These are phyloP conservation scores for Takifugu bimaculatus DNA, from an alignment of 2,113 vertebrate species.

Conservation along the genomic window DNA sequence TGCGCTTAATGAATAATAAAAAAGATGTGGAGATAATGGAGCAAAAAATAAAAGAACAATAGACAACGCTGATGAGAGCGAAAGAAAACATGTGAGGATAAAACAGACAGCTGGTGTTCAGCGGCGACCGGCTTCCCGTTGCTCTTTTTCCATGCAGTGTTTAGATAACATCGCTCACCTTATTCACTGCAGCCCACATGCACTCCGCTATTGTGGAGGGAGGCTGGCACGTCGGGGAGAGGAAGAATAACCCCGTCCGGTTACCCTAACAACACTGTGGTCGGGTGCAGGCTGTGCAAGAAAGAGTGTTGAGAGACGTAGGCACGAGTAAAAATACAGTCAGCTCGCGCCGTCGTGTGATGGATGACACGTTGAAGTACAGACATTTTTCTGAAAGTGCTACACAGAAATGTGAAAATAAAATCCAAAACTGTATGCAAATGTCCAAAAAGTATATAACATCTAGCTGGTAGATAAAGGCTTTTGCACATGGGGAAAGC, in stretches of 20 bases:
- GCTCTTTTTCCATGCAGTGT: constrained; percentile 43
- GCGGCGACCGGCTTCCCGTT: constrained; percentile 40
- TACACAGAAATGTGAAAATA: no score
- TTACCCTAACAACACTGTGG: constrained; percentile 40
- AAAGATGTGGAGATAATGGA: constrained; percentile 42
- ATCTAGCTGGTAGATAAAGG: no score
- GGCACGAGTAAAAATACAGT: no score
- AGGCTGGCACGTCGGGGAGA: constrained; percentile 47
- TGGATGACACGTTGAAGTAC: no score
- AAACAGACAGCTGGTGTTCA: constrained; percentile 60
- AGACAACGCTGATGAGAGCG: constrained; percentile 22
- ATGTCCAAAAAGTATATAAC: no score
- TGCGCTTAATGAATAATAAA: constrained; percentile 38
- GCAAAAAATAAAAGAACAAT: constrained; percentile 7
- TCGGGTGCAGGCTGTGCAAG: constrained; percentile 22
- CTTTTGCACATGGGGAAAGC: no score
- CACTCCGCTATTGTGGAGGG: constrained; percentile 48
- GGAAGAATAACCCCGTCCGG: constrained; percentile 43
- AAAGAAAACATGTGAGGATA: constrained; percentile 23
- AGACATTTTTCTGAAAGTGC: no score
- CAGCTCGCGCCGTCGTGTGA: no score
- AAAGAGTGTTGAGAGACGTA: no score
- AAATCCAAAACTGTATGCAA: no score
- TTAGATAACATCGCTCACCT: constrained; percentile 72
- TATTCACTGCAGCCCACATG: constrained; percentile 65